Evolutionary conservation across 1,140 invertebrate species (phyloP), one percentile per base, ranked within the genome.

Genomic region (Drosophila pallidifrons): DNA sequence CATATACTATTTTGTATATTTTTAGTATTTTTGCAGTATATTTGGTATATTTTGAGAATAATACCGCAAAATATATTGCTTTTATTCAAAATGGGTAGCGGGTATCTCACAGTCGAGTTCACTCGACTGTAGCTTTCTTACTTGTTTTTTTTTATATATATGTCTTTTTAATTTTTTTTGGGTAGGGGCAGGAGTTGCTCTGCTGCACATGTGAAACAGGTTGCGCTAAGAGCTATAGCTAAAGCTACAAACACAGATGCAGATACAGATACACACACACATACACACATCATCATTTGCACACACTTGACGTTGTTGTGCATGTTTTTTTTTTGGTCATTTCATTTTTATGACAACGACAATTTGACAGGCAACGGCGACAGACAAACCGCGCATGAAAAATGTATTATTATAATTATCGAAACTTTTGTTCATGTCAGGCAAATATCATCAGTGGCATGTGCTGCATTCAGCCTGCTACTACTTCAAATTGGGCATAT

Each of bases 401-500:
- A 58, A 72, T 51, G 65, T 86, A 86, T 87, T 87, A 82, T 87
- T 63, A 88, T 82, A 87, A 87, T 82, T 87, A 82, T 87, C 70
- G 73, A 82, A 74, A 82, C 54, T 79, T 78, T 73, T 76, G 64
- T 63, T 76, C 38, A 65, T 54, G 61, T 55, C 61, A 64, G 38
- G 60, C 35, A 15, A 30, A 45, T 49, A 43, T 28, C 49, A 45
- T 28, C 49, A 45, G 61, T 55, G 74, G 59, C 67, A 75, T 75
- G 58, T 69, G 72, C 65, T 69, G 72, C 64, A 67, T 55, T 65
- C 59, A 28, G 25, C 20, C 25, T 55, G 64, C 41, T 10, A 49
- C 41, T 10, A 49, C 55, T 57, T 20, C n/a, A 64, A 71, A 25
- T 58, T 60, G 47, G 35, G 55, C 55, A 59, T 60, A 60, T 60